These are phyloP conservation scores for Larimichthys polyactis DNA, from an alignment of 2,113 vertebrate genomes.

Conservation along the genomic window DNA sequence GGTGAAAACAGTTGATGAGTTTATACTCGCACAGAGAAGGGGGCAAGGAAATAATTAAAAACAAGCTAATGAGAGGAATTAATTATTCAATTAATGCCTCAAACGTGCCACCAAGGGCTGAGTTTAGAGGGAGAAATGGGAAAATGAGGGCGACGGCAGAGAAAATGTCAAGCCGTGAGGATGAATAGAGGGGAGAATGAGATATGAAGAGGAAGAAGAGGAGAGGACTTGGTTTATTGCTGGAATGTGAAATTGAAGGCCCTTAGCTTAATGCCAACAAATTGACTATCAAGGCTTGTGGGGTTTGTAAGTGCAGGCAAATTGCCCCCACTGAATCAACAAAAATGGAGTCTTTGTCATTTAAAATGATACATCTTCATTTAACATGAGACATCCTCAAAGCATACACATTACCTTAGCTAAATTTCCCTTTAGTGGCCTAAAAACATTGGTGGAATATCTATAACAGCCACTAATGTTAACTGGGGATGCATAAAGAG, in stretches of 20 bases:
- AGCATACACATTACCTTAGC: slow-evolving; percentile 53
- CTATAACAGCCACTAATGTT: slow-evolving; percentile 52
- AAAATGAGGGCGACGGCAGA: slow-evolving; percentile 62
- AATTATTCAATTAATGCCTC: slow-evolving; percentile 82
- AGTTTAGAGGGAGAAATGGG: slow-evolving; percentile 69
- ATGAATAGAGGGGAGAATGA: slow-evolving; percentile 71
- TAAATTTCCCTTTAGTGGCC: slow-evolving; percentile 38
- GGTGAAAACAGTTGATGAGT: slow-evolving; percentile 77
- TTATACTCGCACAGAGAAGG: slow-evolving; percentile 64
- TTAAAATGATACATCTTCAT: slow-evolving; percentile 66
- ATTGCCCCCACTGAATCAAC: slow-evolving; percentile 68
- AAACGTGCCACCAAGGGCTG: slow-evolving; percentile 68
- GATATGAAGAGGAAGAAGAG: slow-evolving; percentile 57
- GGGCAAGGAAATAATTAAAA: slow-evolving; percentile 82
- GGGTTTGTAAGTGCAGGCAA: slow-evolving; percentile 60
- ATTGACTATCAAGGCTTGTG: slow-evolving; percentile 70
- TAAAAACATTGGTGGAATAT: slow-evolving; percentile 38
- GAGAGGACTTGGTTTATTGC: slow-evolving; percentile 65
- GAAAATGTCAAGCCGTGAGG: slow-evolving; percentile 73
- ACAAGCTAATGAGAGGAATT: slow-evolving; percentile 83
- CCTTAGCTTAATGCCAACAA: slow-evolving; percentile 71
- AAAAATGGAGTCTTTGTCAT: slow-evolving; percentile 68
- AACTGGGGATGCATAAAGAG: slow-evolving; percentile 31
- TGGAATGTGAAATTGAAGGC: slow-evolving; percentile 75
- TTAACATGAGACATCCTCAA: slow-evolving; percentile 42